Evolutionary conservation across 2,113 vertebrate species (phyloP).

Genomic region (Microcebus lehilahytsara): DNA sequence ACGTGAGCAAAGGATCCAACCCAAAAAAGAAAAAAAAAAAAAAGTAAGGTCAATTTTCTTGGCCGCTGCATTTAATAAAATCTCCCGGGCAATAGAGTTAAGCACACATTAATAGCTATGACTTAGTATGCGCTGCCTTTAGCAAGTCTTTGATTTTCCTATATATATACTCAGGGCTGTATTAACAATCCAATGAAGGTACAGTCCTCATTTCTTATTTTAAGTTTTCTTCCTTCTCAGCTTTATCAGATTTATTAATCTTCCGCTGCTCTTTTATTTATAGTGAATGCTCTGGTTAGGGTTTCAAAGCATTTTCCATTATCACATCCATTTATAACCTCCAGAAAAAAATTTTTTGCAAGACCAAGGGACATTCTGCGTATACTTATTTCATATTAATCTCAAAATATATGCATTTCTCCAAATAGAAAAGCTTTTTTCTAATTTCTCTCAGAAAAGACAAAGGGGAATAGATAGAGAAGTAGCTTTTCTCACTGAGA

Average conservation of each 20-base stretch:
- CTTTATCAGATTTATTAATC: conserved; percentile 65
- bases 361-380: background rate
- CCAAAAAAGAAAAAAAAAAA: conserved; percentile 33
- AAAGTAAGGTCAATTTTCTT: conserved; percentile 72
- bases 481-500: background rate
- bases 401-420: background rate
- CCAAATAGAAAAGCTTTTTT: background rate
- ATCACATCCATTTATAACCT: conserved; percentile 51
- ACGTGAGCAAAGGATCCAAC: conserved; percentile 64
- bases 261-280: conserved; percentile 43
- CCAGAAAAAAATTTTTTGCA: background rate
- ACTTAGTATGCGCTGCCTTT: conserved; percentile 41
- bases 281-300: conserved; percentile 31
- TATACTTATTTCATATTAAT: background rate
- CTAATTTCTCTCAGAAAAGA: background rate
- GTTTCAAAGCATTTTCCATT: conserved; percentile 54
- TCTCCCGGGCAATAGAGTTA: conserved; percentile 69
- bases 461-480: background rate
- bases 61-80: conserved; percentile 74
- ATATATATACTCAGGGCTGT: background rate
- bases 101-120: conserved; percentile 62
- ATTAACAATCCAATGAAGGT: conserved; percentile 57
- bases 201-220: conserved; percentile 46
- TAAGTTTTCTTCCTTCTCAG: conserved; percentile 64
- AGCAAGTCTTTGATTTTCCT: conserved; percentile 74